These are phyloP conservation scores for Lethenteron reissneri DNA, from an alignment of 2,113 vertebrate species.

Conservation along the genomic window DNA sequence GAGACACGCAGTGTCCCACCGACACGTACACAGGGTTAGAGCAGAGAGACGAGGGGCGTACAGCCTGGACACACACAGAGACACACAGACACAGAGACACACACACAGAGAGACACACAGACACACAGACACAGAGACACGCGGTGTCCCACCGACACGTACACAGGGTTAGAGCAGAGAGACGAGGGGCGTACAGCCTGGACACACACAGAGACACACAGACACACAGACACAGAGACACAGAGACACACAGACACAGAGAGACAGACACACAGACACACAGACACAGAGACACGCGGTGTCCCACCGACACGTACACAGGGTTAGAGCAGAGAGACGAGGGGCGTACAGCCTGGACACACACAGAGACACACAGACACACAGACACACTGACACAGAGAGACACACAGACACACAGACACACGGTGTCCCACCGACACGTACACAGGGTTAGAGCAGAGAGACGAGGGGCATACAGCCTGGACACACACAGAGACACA, in stretches of 20 bases:
- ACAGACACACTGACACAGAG: too few relatives aligned
- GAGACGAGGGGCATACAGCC: slow-evolving; percentile 40
- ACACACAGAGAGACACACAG: too few relatives aligned
- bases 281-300: slow-evolving; percentile 42
- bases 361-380: not conserved
- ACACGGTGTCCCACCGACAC: slow-evolving; percentile 60
- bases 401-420: slow-evolving; percentile 12
- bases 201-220: not conserved
- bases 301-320: slow-evolving; percentile 59
- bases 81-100: too few relatives aligned
- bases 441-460: slow-evolving; percentile 51
- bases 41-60: slow-evolving; percentile 40
- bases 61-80: slow-evolving; percentile 23
- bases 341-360: slow-evolving; percentile 43
- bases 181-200: slow-evolving; percentile 45
- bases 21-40: slow-evolving; percentile 58
- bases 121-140: slow-evolving; percentile 30
- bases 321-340: slow-evolving; percentile 38
- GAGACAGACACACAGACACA: too few relatives aligned
- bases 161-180: slow-evolving; percentile 48
- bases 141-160: slow-evolving; percentile 58
- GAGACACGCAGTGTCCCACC: slow-evolving; percentile 48
- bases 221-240: too few relatives aligned
- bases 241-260: too few relatives aligned
- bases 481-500: slow-evolving; percentile 14